A percentile compares a stretch with the other conserved stretches of the same genome.
Evolutionary conservation across 2,797 vertebrate genomes (phyloP).

Genomic region (Valencia hispanica): DNA sequence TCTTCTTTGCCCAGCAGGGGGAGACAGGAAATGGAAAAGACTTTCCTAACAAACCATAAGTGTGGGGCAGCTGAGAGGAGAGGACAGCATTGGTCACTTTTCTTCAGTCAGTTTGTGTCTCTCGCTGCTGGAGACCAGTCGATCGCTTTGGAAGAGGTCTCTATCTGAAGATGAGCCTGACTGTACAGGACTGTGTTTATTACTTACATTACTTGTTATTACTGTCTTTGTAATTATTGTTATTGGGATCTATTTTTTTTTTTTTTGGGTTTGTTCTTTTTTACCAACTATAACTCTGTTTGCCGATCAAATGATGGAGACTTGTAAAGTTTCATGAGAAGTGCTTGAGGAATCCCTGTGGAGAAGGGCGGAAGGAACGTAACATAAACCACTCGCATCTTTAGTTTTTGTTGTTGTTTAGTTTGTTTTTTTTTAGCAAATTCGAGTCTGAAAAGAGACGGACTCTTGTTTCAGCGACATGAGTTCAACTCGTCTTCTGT

Average conservation of each 20-base stretch:
- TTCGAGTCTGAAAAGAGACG: conserved; percentile 64
- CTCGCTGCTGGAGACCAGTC: conserved; percentile 82
- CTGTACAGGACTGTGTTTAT: conserved; percentile 85
- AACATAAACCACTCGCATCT: conserved; percentile 83
- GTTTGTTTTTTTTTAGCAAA: conserved; percentile 57
- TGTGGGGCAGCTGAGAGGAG: conserved; percentile 82
- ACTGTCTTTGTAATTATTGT: conserved; percentile 81
- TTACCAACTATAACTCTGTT: conserved; percentile 82
- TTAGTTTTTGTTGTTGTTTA: conserved; percentile 51
- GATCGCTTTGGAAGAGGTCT: conserved; percentile 73
- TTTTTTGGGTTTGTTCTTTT: conserved; percentile 73
- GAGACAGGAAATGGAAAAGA: conserved; percentile 79
- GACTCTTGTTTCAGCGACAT: conserved; percentile 71
- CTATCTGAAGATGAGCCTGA: conserved; percentile 74
- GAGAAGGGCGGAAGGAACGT: conserved; percentile 73
- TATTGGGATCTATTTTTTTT: conserved; percentile 62
- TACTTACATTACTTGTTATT: conserved; percentile 82
- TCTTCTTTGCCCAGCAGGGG: conserved; percentile 21
- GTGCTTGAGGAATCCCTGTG: conserved; percentile 71
- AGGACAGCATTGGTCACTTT: conserved; percentile 76
- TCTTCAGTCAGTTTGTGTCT: conserved; percentile 81
- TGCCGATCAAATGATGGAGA: conserved; percentile 79
- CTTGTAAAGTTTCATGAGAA: conserved; percentile 77
- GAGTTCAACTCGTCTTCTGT: conserved; percentile 77
- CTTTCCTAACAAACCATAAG: conserved; percentile 81